Evolutionary conservation across 1,140 invertebrate genomes (phyloP), one percentile per base, ranked within the genome.

Genomic region (Pissodes strobi): DNA sequence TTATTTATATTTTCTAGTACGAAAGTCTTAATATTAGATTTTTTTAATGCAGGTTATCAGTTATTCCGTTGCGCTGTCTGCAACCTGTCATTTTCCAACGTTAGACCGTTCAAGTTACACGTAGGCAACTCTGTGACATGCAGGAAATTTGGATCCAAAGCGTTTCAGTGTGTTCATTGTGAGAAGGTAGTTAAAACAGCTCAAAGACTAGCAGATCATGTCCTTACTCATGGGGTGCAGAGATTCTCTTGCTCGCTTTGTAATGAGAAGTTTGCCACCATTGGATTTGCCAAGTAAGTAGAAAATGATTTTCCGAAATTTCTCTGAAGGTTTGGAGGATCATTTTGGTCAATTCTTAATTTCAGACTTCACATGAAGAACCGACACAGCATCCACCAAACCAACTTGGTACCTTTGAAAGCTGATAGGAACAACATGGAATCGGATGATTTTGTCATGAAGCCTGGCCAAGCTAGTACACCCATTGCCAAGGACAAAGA

Each of bases 221-320:
- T 79, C 21, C 73, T 75, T 19, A 76, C 78, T 21, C 82, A 79
- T 23, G 76, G 83, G 0, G 74, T 80, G 30, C 68, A 75, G 15
- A 76, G 79, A 61, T 80, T 69, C 60, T 58, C 51, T 6, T 88
- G 86, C 68, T 79, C 79, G 0, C 39, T 85, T 5, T 87, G 85
- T 65, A 55, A 60, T 17, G 61, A 61, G 38, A 70, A 69, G 23
- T 72, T 72, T 45, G 60, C 70, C 1, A 52, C 57, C 12, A 39
- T 49, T 0, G 43, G 17, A 10, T 49, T 59, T 37, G 45, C 62
- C 13, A 69, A 45, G 69, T 72, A 53, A 72, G 61, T 62, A 59
- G 43, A 34, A 12, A 0, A 41, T 5, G 9, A 4, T n/a, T n/a
- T n/a, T n/a, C n/a, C n/a, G n/a, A n/a, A n/a, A n/a, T n/a, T n/a